phyloP scores from a whole-genome alignment of 2,113 vertebrate species.

The Desmodus rotundus region DNA sequence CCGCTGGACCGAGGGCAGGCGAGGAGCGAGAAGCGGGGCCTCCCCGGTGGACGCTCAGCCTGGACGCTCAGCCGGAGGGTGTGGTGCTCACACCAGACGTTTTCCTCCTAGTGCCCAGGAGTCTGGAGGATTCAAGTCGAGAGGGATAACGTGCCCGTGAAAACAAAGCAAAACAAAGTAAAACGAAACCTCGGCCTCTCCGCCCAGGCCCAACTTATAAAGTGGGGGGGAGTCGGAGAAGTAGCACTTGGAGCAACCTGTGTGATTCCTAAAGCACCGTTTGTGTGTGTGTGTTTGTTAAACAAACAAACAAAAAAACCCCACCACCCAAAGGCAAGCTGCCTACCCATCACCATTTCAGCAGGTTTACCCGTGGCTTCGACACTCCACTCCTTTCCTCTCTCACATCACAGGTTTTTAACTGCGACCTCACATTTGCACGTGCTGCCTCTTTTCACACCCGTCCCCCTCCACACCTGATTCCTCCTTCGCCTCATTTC shows the following conservation, averaged over 20 bases:
- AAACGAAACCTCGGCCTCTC: neutral
- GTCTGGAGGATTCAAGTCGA: neutral
- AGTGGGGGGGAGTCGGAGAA: neutral
- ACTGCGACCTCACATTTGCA: neutral
- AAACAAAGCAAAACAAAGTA: neutral
- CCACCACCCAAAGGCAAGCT: neutral
- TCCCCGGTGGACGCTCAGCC: neutral
- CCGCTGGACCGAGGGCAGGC: neutral
- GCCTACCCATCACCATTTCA: neutral
- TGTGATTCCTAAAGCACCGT: neutral
- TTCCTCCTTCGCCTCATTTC: neutral
- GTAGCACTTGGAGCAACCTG: neutral
- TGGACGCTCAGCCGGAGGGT: neutral
- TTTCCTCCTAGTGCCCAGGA: neutral
- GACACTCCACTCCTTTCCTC: neutral
- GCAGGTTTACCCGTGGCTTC: neutral
- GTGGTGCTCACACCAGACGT: neutral
- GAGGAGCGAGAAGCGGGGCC: neutral
- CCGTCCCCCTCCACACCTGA: neutral
- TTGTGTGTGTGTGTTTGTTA: no score
- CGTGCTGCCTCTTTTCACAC: neutral
- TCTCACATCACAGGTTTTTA: constrained; percentile 5
- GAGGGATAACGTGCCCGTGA: neutral
- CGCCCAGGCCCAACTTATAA: neutral
- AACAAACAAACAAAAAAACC: neutral